A percentile compares a stretch with the other conserved stretches of the same genome.
Evolutionary conservation across 2,797 vertebrate genomes (phyloP).

Genomic region (Anguilla pacifica): DNA sequence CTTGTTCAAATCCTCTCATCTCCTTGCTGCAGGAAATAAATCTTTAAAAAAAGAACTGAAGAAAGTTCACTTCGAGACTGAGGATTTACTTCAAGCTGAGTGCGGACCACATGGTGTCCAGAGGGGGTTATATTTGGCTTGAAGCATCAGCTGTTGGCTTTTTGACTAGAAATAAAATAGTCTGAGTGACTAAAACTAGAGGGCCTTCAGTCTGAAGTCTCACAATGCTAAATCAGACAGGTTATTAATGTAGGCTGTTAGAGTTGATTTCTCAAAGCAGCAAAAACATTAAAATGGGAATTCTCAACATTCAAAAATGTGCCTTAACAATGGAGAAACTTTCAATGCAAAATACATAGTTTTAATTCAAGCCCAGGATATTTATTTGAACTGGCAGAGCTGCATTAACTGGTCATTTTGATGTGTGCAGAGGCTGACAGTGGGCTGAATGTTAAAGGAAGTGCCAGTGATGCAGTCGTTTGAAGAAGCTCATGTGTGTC

Average conservation of each 20-base stretch:
- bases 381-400: constrained; percentile 10
- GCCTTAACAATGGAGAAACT: not conserved
- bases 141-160: not conserved
- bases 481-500: constrained; percentile 8
- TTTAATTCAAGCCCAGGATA: not conserved
- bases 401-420: not conserved
- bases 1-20: not conserved
- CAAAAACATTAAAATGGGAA: too few species aligned
- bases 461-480: not conserved
- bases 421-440: not conserved
- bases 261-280: not conserved
- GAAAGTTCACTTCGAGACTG: too few species aligned
- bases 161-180: too few species aligned
- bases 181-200: not conserved
- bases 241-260: not conserved
- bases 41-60: too few species aligned
- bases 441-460: not conserved
- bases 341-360: not conserved
- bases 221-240: not conserved
- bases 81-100: too few species aligned
- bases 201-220: not conserved
- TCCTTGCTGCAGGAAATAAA: not conserved
- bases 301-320: too few species aligned
- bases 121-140: not conserved
- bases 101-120: too few species aligned